Evolutionary conservation across 2,888 invertebrate genomes (phyloP).

Genomic region (Argyresthia goedartella): DNA sequence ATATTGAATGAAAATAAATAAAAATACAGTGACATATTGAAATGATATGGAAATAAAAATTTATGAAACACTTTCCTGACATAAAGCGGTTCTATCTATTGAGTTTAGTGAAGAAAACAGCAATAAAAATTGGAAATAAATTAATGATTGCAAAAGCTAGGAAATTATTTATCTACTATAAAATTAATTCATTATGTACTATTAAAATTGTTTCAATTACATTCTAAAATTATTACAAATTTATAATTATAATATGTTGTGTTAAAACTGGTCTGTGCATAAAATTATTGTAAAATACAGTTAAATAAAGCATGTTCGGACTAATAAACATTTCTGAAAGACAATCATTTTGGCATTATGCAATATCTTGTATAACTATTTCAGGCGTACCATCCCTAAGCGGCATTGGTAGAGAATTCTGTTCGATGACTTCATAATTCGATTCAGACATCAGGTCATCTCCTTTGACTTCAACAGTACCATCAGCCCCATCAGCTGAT

Average conservation of each 20-base stretch:
- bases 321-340: slow-evolving; percentile 32
- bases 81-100: too few species aligned
- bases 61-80: too few species aligned
- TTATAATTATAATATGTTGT: slow-evolving; percentile 13
- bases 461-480: background rate
- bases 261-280: slow-evolving; percentile 14
- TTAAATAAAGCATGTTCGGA: slow-evolving; percentile 32
- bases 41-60: too few species aligned
- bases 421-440: background rate
- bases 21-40: too few species aligned
- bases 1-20: too few species aligned
- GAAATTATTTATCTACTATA: too few species aligned
- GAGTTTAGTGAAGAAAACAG: too few species aligned
- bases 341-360: background rate
- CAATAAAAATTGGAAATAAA: too few species aligned
- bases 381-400: background rate
- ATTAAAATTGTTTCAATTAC: too few species aligned
- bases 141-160: too few species aligned
- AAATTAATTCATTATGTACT: too few species aligned
- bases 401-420: background rate
- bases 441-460: background rate
- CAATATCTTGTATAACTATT: background rate
- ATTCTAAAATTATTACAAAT: too few species aligned
- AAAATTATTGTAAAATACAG: background rate
- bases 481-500: background rate